Evolutionary conservation across 2,113 vertebrate species (phyloP), one percentile per base, ranked within the genome.

Genomic region (Vanacampus margaritifer): DNA sequence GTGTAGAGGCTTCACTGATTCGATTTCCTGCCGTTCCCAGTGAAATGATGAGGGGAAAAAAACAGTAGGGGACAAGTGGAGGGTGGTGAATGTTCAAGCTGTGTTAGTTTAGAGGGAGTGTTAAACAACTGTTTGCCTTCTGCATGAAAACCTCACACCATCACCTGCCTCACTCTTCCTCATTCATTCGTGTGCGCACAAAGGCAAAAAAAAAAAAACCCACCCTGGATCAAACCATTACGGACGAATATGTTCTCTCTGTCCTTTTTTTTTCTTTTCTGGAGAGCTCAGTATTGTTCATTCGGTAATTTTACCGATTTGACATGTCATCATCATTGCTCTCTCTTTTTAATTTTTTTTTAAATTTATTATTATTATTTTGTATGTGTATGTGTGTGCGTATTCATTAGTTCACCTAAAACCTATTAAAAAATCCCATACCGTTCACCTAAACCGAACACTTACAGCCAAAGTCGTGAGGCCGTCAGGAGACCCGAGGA

Each of bases 121-220:
- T 13, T 24, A 21, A 24, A 21, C 8, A 16, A 43, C 71, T 67
- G 60, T 65, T 67, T 71, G 45, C 64, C 39, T 21, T 36, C 73
- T 54, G 69, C 62, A 43, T 65, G 84, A 82, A n/a, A 84, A 87
- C 70, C 2, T 6, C 35, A 85, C 81, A 68, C 79, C 46, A 66
- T 84, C 79, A 83, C 81, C 80, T 86, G 85, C 19, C 21, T 39
- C 10, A 13, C 21, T 45, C 57, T 62, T 64, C 56, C 46, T 68
- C 54, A 48, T 39, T 66, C 54, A 48, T 39, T 50, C 50, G 17
- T 73, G 77, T 65, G 64, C 76, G 43, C 59, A 76, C 62, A 66
- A 68, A 50, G 11, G 14, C 46, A 65, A 24, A 28, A 45, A n/a
- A 64, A 64, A 78, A 39, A n/a, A 46, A 46, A 19, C 28, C 2